Evolutionary conservation across 2,113 vertebrate species (phyloP).

Genomic region (Aspiorhynchus laticeps): DNA sequence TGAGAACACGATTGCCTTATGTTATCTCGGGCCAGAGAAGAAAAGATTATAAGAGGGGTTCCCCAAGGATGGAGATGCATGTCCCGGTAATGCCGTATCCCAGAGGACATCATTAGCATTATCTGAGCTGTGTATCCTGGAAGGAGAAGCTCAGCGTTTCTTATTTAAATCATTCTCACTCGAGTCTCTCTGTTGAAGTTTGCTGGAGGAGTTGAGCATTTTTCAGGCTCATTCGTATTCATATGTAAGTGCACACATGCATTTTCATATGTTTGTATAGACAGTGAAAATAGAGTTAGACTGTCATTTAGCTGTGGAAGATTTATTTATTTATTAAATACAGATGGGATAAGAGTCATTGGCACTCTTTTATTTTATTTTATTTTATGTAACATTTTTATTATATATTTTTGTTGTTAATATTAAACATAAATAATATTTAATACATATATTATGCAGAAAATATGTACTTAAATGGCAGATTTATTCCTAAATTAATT

Average conservation of each 20-base stretch:
- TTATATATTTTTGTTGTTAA: no score
- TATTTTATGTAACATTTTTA: not conserved
- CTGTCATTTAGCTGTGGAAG: not conserved
- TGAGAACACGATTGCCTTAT: slow-evolving; percentile 55
- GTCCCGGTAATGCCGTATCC: slow-evolving; percentile 62
- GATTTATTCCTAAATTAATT: no score
- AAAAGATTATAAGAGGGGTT: slow-evolving; percentile 52
- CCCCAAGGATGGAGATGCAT: slow-evolving; percentile 63
- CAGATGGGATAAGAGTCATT: not conserved
- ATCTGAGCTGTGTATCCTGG: slow-evolving; percentile 60
- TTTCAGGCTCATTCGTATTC: not conserved
- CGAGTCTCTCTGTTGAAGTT: not conserved
- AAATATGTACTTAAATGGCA: no score
- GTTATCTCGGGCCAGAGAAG: slow-evolving; percentile 57
- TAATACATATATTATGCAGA: no score
- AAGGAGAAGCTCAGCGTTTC: slow-evolving; percentile 59
- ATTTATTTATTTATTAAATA: not conserved
- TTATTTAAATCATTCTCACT: slow-evolving; percentile 15
- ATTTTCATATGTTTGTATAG: slow-evolving; percentile 29
- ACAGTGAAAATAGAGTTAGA: not conserved
- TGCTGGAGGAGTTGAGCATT: not conserved
- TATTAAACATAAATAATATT: no score
- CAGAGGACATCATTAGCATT: slow-evolving; percentile 74
- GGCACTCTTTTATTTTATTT: not conserved
- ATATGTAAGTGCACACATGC: not conserved